Evolutionary conservation across 1,140 invertebrate genomes (phyloP).

Genomic region (Pogonus chalceus): DNA sequence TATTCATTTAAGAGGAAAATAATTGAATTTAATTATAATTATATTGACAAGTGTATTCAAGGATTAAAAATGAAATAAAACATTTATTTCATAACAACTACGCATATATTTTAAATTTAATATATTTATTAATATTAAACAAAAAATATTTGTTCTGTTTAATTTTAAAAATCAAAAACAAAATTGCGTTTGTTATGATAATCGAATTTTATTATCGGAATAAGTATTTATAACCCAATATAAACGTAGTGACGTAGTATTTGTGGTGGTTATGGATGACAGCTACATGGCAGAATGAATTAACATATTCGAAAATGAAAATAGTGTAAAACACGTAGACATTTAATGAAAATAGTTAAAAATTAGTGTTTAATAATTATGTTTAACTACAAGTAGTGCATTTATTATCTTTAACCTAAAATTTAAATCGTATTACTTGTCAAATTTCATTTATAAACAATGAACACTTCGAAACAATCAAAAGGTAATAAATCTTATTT

Average conservation of each 20-base stretch:
- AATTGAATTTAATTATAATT: too few species aligned
- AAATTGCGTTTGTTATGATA: too few species aligned
- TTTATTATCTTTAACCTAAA: neutral
- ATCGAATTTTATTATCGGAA: neutral
- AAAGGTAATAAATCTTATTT: conserved; percentile 5
- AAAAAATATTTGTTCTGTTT: too few species aligned
- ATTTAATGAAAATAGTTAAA: neutral
- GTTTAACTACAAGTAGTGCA: neutral
- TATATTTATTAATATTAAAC: too few species aligned
- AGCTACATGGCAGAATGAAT: neutral
- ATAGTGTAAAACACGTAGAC: neutral
- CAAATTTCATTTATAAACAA: neutral
- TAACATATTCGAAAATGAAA: neutral
- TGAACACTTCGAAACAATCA: neutral
- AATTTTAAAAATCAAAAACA: too few species aligned
- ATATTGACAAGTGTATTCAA: too few species aligned
- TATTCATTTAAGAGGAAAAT: too few species aligned
- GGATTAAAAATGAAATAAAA: too few species aligned
- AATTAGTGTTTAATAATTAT: neutral
- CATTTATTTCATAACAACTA: too few species aligned
- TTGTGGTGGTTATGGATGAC: neutral
- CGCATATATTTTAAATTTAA: too few species aligned
- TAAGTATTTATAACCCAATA: neutral
- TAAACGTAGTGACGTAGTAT: neutral
- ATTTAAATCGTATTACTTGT: neutral